Evolutionary conservation across 92 coral and sea anemone species (phyloP), one percentile per base, ranked within the genome.

Genomic region (Heteractis magnifica): DNA sequence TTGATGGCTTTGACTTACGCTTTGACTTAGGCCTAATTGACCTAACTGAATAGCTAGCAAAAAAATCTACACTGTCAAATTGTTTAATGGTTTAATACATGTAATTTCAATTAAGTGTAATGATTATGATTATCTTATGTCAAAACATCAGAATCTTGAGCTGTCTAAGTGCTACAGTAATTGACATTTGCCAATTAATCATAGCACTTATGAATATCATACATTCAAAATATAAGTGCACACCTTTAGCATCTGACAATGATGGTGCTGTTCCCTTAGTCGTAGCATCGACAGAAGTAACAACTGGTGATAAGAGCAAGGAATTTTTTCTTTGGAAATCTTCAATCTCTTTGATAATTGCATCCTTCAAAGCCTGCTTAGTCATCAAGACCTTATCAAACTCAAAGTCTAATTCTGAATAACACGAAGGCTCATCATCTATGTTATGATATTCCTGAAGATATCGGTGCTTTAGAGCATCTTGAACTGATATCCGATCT

Each of bases 381-480:
- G 93, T 92, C 84, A 94, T 83, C 10, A 91, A 88, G 52, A 90
- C 81, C 85, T 89, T 83, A 59, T 96, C 99, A 90, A 96, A 96
- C 79, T 86, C 92, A 90, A 96, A 96, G 77, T 94, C 96, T 83
- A 96, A 91, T 6, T 97, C 90, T 20, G 93, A 91, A 55, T 88
- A 90, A 44, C 99, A 96, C 15, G 90, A 65, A 1, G 99, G 99
- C 71, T 96, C 99, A 72, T 96, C 99, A 51, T 96, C 99, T 21
- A 93, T 77, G 58, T 91, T 93, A 80, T 96, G 99, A 81, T 96
- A 96, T 53, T 93, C 92, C 75, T 85, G 88, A 52, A 96, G 72
- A 74, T 89, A 96, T 10, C 75, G 86, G 75, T 96, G 99, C 56
- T 87, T 89, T 68, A 96, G 49, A 8, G 99, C 98, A 1, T 95